These are phyloP conservation scores for Hirtodrosophila duncani DNA, from an alignment of 2,888 invertebrate species.

Conservation along the genomic window DNA sequence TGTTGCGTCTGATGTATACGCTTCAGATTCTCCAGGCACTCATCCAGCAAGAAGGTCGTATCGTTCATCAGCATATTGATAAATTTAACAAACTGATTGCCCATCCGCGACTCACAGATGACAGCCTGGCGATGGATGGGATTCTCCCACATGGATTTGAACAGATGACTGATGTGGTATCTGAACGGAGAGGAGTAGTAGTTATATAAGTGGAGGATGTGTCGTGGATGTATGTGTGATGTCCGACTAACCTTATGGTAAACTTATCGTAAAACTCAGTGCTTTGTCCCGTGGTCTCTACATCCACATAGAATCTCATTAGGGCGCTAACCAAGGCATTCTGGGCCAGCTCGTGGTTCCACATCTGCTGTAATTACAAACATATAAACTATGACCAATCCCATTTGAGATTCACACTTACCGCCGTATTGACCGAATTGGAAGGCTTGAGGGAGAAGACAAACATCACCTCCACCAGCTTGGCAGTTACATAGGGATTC, in stretches of 20 bases:
- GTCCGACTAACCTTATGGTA: conserved; percentile 90
- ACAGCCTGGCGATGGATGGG: conserved; percentile 91
- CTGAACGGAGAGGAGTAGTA: conserved; percentile 58
- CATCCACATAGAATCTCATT: conserved; percentile 99
- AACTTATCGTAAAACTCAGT: conserved; percentile 99
- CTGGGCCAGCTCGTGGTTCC: conserved; percentile 92
- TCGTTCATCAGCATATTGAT: conserved; percentile 99
- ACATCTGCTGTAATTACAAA: conserved; percentile 86
- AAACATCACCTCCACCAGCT: conserved; percentile 94
- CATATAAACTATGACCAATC: neutral
- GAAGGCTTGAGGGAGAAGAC: conserved; percentile 86
- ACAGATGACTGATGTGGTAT: conserved; percentile 97
- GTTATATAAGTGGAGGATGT: too few species aligned
- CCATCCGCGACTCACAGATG: conserved; percentile 92
- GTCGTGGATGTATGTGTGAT: too few species aligned
- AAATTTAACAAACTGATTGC: conserved; percentile 96
- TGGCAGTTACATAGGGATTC: conserved; percentile 98
- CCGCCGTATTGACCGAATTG: conserved; percentile 76
- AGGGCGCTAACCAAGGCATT: conserved; percentile 90
- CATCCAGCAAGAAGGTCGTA: conserved; percentile 97
- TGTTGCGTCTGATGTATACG: conserved; percentile 89
- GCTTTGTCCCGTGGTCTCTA: conserved; percentile 97
- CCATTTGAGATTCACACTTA: conserved; percentile 37
- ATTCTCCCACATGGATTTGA: conserved; percentile 97
- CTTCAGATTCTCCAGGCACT: conserved; percentile 94